Evolutionary conservation across 2,113 vertebrate species (phyloP).

Genomic region (Alethe castanea): DNA sequence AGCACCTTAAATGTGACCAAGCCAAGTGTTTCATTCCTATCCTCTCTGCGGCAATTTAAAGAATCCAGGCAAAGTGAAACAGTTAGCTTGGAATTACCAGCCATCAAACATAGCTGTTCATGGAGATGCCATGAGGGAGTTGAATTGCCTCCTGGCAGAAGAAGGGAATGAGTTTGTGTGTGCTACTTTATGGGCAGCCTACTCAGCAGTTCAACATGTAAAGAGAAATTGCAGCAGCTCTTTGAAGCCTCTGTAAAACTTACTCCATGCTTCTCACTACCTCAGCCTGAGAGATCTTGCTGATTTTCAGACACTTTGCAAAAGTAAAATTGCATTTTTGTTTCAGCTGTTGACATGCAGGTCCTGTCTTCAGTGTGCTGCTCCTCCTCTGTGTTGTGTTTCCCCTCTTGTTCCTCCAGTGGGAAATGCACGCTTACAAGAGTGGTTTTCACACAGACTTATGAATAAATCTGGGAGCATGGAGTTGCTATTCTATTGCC

Average conservation of each 20-base stretch:
- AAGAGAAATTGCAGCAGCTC: not conserved
- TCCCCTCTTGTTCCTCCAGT: not conserved
- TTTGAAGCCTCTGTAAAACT: not conserved
- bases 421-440: accelerated
- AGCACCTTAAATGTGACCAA: not conserved
- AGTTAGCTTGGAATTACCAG: not conserved
- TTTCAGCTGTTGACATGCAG: not conserved
- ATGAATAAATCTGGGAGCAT: not conserved
- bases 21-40: not conserved
- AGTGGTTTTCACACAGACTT: not conserved
- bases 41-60: not conserved
- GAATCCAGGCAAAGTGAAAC: not conserved
- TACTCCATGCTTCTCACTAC: not conserved
- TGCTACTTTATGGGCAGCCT: not conserved
- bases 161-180: not conserved
- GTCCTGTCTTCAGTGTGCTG: not conserved
- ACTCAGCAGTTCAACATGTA: not conserved
- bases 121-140: not conserved
- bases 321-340: not conserved
- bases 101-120: not conserved
- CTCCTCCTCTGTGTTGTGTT: not conserved
- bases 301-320: not conserved
- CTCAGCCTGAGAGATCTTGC: accelerated
- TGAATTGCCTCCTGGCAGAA: not conserved
- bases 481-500: not conserved